A percentile compares a stretch with the other conserved stretches of the same genome.
Evolutionary conservation across 2,113 vertebrate species (phyloP).

Genomic region (Ictidomys tridecemlineatus): DNA sequence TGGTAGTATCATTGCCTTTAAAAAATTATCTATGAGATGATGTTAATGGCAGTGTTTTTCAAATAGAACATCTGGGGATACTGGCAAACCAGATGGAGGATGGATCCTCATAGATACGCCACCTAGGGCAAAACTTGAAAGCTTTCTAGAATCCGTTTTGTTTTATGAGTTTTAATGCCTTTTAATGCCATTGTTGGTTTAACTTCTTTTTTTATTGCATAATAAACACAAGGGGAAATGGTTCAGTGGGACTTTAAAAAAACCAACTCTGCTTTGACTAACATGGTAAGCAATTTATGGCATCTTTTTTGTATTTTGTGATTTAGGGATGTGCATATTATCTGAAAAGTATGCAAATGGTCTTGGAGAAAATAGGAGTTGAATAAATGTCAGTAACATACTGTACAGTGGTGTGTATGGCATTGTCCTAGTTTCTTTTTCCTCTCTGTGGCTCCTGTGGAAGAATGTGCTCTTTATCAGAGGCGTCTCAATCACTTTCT

Average conservation of each 20-base stretch:
- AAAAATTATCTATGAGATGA: constrained; percentile 46
- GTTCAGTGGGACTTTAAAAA: constrained; percentile 27
- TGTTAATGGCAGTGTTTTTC: constrained; percentile 11
- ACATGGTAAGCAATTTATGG: background rate
- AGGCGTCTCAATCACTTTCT: background rate
- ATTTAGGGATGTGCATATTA: background rate
- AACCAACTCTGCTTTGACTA: background rate
- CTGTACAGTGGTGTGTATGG: accelerated
- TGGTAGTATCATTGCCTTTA: constrained; percentile 18
- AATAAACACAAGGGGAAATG: constrained; percentile 43
- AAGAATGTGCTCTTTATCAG: background rate
- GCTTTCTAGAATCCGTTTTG: constrained; percentile 31
- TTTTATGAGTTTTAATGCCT: constrained; percentile 28
- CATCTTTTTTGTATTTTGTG: background rate
- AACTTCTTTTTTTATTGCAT: constrained; percentile 61
- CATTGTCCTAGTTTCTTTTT: background rate
- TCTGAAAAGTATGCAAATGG: background rate
- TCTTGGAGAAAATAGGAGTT: background rate
- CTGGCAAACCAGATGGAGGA: constrained; percentile 42
- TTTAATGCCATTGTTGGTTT: constrained; percentile 57
- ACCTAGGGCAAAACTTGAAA: constrained; percentile 40
- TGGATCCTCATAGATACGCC: background rate
- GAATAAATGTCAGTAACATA: background rate
- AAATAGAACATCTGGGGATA: constrained; percentile 53
- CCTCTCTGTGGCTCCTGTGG: background rate